Evolutionary conservation across 1,140 invertebrate genomes (phyloP).

Genomic region (Diabrotica virgifera): DNA sequence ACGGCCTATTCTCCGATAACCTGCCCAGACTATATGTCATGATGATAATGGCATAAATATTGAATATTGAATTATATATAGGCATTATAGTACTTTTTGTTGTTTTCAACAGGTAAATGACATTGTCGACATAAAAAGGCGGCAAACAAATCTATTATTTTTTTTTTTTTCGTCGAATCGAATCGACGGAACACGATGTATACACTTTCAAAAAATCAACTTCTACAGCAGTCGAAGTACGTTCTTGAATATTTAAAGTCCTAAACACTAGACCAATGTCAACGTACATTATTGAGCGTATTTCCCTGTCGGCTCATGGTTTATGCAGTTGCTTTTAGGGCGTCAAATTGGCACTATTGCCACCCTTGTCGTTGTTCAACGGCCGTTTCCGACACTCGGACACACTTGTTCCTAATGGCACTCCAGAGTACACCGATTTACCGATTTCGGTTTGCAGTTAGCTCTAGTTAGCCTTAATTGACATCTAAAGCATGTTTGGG

Average conservation of each 20-base stretch:
- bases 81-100: no score
- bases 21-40: no score
- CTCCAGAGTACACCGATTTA: conserved; percentile 5
- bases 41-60: no score
- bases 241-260: conserved; percentile 41
- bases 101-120: no score
- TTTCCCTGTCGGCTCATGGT: conserved; percentile 42
- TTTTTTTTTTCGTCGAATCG: conserved; percentile 8
- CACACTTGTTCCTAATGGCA: conserved; percentile 14
- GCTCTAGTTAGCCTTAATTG: conserved; percentile 2
- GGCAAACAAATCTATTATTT: background rate
- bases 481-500: conserved; percentile 1
- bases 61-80: no score
- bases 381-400: conserved; percentile 8
- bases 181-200: conserved; percentile 8
- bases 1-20: no score
- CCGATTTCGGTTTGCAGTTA: background rate
- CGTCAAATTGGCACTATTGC: conserved; percentile 41
- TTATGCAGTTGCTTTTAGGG: conserved; percentile 44
- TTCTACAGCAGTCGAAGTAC: conserved; percentile 34
- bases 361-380: conserved; percentile 17
- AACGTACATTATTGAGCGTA: conserved; percentile 38
- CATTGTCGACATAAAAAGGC: no score
- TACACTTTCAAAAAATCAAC: conserved; percentile 17
- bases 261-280: conserved; percentile 44